These are phyloP conservation scores for Dascyllus trimaculatus DNA, from an alignment of 2,113 vertebrate genomes.

Conservation along the genomic window DNA sequence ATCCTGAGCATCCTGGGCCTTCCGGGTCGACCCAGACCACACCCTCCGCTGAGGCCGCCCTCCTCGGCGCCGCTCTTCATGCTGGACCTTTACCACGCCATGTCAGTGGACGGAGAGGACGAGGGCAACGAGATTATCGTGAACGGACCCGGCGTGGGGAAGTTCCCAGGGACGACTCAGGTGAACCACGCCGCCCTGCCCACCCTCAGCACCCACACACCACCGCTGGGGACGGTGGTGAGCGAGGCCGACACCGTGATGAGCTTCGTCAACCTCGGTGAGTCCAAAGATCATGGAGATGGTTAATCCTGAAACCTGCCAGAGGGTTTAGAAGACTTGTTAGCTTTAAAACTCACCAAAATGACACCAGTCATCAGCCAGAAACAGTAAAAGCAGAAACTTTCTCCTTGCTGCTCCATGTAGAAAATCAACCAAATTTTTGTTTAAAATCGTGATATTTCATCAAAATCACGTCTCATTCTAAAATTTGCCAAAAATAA, in stretches of 20 bases:
- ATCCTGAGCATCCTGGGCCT: slow-evolving; percentile 92
- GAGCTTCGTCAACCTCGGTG: slow-evolving; percentile 97
- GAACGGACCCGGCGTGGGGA: slow-evolving; percentile 58
- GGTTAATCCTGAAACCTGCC: background rate
- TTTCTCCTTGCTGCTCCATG: no score
- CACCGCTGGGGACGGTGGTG: slow-evolving; percentile 86
- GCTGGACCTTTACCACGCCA: slow-evolving; percentile 94
- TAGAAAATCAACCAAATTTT: no score
- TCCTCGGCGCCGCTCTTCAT: slow-evolving; percentile 95
- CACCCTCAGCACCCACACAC: slow-evolving; percentile 86
- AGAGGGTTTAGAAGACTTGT: no score
- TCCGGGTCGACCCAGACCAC: slow-evolving; percentile 86
- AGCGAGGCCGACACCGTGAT: slow-evolving; percentile 94
- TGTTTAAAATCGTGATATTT: no score
- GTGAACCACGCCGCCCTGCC: slow-evolving; percentile 80
- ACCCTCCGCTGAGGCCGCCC: slow-evolving; percentile 84
- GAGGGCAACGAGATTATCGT: slow-evolving; percentile 71
- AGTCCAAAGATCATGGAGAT: slow-evolving; percentile 63
- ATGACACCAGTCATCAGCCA: no score
- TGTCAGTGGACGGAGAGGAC: slow-evolving; percentile 85
- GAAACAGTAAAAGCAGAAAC: no score
- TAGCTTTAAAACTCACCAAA: no score
- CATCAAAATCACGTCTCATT: no score
- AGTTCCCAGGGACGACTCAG: slow-evolving; percentile 66
- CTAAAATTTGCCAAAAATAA: no score